Percentiles rank a stretch among this genome's conserved stretches.
phyloP scores from a whole-genome alignment of 2,888 invertebrate species.

The Andrena hattorfiana region DNA sequence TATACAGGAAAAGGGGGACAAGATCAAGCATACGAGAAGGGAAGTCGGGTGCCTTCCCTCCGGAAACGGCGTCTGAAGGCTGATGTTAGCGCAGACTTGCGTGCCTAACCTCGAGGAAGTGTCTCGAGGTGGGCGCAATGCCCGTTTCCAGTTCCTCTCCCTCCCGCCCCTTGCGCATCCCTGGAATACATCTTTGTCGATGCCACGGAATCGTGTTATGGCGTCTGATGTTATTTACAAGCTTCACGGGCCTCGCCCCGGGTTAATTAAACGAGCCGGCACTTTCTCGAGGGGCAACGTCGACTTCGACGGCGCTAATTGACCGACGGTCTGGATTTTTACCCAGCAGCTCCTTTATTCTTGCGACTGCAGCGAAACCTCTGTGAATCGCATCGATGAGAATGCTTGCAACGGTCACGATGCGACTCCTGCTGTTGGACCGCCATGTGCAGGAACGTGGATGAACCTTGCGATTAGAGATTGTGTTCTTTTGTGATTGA shows the following conservation, averaged over 20 bases:
- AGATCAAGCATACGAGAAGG: slow-evolving; percentile 62
- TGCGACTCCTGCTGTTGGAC: too few relatives aligned
- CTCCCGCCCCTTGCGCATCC: not conserved
- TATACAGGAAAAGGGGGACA: slow-evolving; percentile 66
- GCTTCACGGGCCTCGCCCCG: slow-evolving; percentile 1
- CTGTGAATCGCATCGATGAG: not conserved
- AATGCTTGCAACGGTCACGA: not conserved
- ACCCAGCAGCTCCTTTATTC: slow-evolving; percentile 12
- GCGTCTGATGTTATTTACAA: slow-evolving; percentile 23
- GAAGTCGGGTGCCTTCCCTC: slow-evolving; percentile 63
- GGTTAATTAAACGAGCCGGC: slow-evolving; percentile 32
- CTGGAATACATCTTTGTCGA: slow-evolving; percentile 2
- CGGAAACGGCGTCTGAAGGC: slow-evolving; percentile 66
- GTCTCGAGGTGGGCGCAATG: slow-evolving; percentile 18
- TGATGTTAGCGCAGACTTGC: slow-evolving; percentile 60
- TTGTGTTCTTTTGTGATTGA: too few relatives aligned
- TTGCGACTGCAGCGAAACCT: slow-evolving; percentile 22
- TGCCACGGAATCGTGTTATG: slow-evolving; percentile 29
- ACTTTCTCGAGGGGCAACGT: slow-evolving; percentile 16
- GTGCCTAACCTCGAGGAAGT: slow-evolving; percentile 49
- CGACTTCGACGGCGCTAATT: slow-evolving; percentile 25
- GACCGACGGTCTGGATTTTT: slow-evolving; percentile 26
- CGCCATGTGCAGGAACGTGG: too few relatives aligned
- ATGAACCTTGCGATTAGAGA: too few relatives aligned
- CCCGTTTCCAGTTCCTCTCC: slow-evolving; percentile 33